A percentile compares a stretch with the other conserved stretches of the same genome.
These are phyloP conservation scores for Ips nitidus DNA, from an alignment of 1,140 invertebrate species.

Conservation along the genomic window DNA sequence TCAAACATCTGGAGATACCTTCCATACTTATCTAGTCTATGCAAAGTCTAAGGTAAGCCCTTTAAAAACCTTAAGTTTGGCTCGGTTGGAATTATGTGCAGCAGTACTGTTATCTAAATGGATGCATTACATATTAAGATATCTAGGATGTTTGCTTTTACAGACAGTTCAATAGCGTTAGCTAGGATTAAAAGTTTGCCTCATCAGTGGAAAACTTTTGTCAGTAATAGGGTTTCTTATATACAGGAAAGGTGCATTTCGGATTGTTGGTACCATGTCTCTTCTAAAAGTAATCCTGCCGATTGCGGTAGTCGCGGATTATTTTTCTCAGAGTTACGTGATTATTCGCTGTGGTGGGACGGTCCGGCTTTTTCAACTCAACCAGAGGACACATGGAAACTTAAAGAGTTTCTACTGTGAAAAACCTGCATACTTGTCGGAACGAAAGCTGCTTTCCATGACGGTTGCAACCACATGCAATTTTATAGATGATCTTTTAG, in stretches of 20 bases:
- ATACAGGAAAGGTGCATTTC: slow-evolving; percentile 21
- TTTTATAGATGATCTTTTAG: slow-evolving; percentile 8
- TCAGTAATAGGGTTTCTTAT: slow-evolving; percentile 28
- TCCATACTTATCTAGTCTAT: neutral
- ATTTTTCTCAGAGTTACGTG: slow-evolving; percentile 27
- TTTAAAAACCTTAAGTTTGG: slow-evolving; percentile 17
- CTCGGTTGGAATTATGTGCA: slow-evolving; percentile 11
- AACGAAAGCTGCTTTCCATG: too few species aligned
- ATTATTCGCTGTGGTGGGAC: slow-evolving; percentile 44
- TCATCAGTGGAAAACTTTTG: slow-evolving; percentile 28
- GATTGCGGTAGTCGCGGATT: slow-evolving; percentile 44
- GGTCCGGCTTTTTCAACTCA: slow-evolving; percentile 19
- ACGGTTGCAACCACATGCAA: neutral
- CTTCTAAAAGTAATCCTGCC: slow-evolving; percentile 48
- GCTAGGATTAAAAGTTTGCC: slow-evolving; percentile 33
- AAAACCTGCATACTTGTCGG: too few species aligned
- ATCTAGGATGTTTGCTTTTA: slow-evolving; percentile 11
- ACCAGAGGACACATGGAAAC: neutral
- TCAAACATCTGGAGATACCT: neutral
- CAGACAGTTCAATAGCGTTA: slow-evolving; percentile 20
- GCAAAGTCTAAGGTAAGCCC: slow-evolving; percentile 3
- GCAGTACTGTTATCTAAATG: slow-evolving; percentile 1
- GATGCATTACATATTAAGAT: too few species aligned
- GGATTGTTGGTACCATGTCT: slow-evolving; percentile 46
- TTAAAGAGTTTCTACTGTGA: too few species aligned